These are phyloP conservation scores for Chymomyza caudatula DNA, from an alignment of 2,888 invertebrate species.

Conservation along the genomic window DNA sequence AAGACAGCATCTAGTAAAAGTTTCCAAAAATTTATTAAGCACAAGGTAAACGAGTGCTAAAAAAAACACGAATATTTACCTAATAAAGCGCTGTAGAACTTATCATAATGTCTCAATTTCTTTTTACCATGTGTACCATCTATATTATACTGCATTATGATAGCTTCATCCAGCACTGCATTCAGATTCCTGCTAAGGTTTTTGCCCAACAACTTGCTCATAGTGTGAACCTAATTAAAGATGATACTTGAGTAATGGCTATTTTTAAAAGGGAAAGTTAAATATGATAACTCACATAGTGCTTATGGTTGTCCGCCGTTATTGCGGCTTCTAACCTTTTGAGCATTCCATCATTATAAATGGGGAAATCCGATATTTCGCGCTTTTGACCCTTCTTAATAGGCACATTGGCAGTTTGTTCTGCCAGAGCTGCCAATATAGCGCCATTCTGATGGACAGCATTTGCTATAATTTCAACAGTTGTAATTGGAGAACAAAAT, in stretches of 20 bases:
- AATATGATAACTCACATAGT: not conserved
- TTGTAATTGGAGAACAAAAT: not conserved
- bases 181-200: not conserved
- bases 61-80: too few species aligned
- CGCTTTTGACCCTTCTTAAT: not conserved
- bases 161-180: not conserved
- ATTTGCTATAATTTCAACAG: not conserved
- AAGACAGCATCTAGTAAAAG: not conserved
- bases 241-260: too few species aligned
- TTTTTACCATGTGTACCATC: not conserved
- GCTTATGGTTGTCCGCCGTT: not conserved
- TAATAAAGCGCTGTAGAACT: not conserved
- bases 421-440: not conserved
- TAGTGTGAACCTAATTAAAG: not conserved
- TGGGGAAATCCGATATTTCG: not conserved
- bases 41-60: too few species aligned
- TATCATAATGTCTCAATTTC: not conserved
- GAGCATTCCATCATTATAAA: not conserved
- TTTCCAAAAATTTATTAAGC: not conserved
- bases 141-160: not conserved
- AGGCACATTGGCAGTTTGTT: not conserved
- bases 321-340: not conserved
- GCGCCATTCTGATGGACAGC: not conserved
- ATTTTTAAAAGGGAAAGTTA: too few species aligned
- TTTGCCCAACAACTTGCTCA: not conserved